A percentile compares a stretch with the other conserved stretches of the same genome.
Conservation (phyloP, 2,797 vertebrate species). For the Semotilus atromaculatus region DNA sequence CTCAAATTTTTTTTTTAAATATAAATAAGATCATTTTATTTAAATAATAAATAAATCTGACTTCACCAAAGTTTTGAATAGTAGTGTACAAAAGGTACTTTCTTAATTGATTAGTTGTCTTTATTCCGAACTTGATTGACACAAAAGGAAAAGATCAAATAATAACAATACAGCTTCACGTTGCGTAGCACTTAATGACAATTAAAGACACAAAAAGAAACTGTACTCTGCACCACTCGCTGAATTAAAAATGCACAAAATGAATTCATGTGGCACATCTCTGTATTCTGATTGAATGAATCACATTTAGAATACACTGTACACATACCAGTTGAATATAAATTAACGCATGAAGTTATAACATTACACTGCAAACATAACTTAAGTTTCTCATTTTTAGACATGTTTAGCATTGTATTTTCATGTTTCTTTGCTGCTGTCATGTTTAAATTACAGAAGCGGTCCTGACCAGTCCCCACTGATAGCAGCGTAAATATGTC, state of each 20-base stretch:
- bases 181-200: background rate
- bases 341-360: background rate
- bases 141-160: background rate
- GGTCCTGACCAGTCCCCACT: too few relatives aligned
- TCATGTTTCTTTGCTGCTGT: background rate
- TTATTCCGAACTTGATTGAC: background rate
- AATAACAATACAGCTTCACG: background rate
- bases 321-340: conserved; percentile 35
- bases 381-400: background rate
- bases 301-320: background rate
- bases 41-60: background rate
- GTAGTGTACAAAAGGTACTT: background rate
- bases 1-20: background rate
- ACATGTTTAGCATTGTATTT: background rate
- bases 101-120: background rate
- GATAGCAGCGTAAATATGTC: background rate
- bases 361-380: background rate
- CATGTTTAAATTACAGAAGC: background rate
- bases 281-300: background rate
- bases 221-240: background rate
- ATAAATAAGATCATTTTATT: background rate
- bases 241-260: background rate
- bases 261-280: background rate
- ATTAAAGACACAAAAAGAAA: too few relatives aligned
- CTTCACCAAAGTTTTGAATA: background rate